Base-by-base conservation (phyloP, 2,797 vertebrate species). In the Sternarchorhynchus goeldii region DNA sequence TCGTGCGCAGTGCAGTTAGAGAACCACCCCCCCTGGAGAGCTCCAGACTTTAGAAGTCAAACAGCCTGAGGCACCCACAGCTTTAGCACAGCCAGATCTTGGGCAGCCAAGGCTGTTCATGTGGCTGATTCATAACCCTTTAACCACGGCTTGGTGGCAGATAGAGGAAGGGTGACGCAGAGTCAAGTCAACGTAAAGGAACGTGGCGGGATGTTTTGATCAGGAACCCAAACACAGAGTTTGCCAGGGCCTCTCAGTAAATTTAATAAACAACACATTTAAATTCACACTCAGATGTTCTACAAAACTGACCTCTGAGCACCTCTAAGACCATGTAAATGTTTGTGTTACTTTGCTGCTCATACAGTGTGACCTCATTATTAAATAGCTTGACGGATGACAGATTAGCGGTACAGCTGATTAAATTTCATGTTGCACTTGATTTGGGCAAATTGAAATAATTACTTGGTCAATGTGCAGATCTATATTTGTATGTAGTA, bases 401-500 rank as follows among this genome's bases (percentile, higher is more conserved):
- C 5, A 45, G 41, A 12, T 45, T 86, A 88, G 88, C 85, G 88
- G 6, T 45, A 45, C 0, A 83, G 79, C 77, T 45, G 21, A 31
- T 50, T 14, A 14, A 29, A 17, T n/a, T 50, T 7, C 0, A 25
- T 50, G 18, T 88, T 81, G 18, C 36, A 12, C n/a, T 39, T 39
- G 18, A 36, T 17, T 16, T 39, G 18, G 34, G 41, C 6, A 45
- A 3, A 65, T n/a, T n/a, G 17, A 66, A 6, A 21, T 41, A 8
- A 20, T 65, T 34, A 39, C 7, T 45, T 45, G 2, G 41, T 7
- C 10, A 12, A 45, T 5, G 1, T 18, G 5, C 31, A 12, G 87
- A 84, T 85, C 78, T 76, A 81, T 92, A 89, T 93, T 93, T 92
- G 89, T 88, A 83, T 83, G 2, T n/a, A 5, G 36, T 41, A 82